Percentiles rank a stretch among this genome's conserved stretches.
These are phyloP conservation scores for Andrena hattorfiana DNA, from an alignment of 2,888 invertebrate genomes.

Conservation along the genomic window DNA sequence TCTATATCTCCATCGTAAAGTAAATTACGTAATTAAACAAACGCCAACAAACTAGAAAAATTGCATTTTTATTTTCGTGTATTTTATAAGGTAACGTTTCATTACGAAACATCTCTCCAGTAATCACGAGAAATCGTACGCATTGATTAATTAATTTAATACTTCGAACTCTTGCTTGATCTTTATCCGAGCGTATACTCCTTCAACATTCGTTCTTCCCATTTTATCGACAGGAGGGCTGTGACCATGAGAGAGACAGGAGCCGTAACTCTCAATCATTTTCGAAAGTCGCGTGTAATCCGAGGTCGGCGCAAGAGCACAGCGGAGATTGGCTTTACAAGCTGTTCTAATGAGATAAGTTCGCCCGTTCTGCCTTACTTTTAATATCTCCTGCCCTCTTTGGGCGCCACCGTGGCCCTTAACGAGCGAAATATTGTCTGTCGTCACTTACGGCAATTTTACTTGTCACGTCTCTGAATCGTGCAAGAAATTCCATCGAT, in stretches of 20 bases:
- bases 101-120: too few relatives aligned
- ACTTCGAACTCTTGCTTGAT: constrained; percentile 20
- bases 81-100: too few relatives aligned
- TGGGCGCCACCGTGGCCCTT: constrained; percentile 54
- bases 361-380: constrained; percentile 80
- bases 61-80: too few relatives aligned
- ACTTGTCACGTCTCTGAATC: constrained; percentile 60
- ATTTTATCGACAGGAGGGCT: neutral
- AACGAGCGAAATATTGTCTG: constrained; percentile 75
- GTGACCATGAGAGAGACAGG: constrained; percentile 62
- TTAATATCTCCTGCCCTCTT: constrained; percentile 76
- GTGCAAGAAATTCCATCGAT: constrained; percentile 46
- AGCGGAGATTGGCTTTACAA: constrained; percentile 77
- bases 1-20: neutral
- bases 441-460: constrained; percentile 68
- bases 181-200: constrained; percentile 20
- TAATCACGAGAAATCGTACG: neutral
- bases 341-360: constrained; percentile 82
- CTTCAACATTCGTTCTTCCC: constrained; percentile 13
- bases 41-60: too few relatives aligned
- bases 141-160: constrained; percentile 30
- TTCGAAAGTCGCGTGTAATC: constrained; percentile 72
- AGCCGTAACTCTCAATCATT: constrained; percentile 69
- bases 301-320: constrained; percentile 64
- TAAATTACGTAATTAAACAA: constrained; percentile 33